Evolutionary conservation across 1,140 invertebrate genomes (phyloP), one percentile per base, ranked within the genome.

Genomic region (Anagrus nilaparvatae): DNA sequence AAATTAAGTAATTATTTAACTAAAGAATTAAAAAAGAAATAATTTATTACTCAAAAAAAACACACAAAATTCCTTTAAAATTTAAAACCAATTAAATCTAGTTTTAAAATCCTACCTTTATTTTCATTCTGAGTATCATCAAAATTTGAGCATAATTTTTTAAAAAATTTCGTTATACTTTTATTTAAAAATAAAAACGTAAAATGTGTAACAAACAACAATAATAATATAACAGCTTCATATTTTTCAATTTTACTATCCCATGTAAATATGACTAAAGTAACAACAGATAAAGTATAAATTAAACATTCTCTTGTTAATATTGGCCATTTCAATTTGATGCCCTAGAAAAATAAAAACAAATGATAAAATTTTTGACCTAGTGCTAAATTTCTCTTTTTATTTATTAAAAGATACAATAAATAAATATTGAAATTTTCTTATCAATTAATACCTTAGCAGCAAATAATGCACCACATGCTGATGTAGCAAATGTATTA

Each of bases 401-500:
- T 30, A 30, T 30, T 30, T 17, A 32, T 10, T 13, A 44, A 16
- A 13, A 31, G 19, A 18, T 5, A 34, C 7, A 34, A 34, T 9
- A 17, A 34, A 34, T 33, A 23, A 39, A 32, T 29, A 55, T 47
- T 71, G n/a, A n/a, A n/a, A n/a, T n/a, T n/a, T n/a, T n/a, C n/a
- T n/a, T n/a, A n/a, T n/a, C n/a, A n/a, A n/a, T n/a, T n/a, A n/a
- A n/a, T 59, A 92, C 88, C 63, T 74, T 61, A 21, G 74, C 66
- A 9, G 86, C 81, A 19, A 79, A 77, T 3, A 94, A 59, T 6
- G 84, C 82, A 14, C 86, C 86, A n/a, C 88, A 67, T 5, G 86
- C 83, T 0, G 85, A 84, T 0, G 91, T 88, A 30, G 84, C 86
- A 17, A 93, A 75, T 0, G 87, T 82, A 52, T 94, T 93, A 55